Evolutionary conservation across 1,140 invertebrate species (phyloP).

Genomic region (Drosophila navojoa): DNA sequence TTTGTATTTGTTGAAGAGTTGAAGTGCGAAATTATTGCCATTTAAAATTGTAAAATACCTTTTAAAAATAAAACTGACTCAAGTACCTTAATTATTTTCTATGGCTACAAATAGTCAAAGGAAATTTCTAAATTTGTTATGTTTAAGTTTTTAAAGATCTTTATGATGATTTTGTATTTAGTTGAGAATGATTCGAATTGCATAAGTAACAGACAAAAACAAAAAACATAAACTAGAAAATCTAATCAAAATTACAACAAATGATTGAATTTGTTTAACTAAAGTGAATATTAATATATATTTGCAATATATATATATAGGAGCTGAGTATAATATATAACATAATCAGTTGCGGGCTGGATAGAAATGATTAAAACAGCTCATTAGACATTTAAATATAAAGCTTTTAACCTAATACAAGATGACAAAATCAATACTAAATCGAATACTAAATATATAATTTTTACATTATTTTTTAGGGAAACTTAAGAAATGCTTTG

Average conservation of each 20-base stretch:
- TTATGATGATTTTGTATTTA: neutral
- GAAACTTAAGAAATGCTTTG: constrained; percentile 19
- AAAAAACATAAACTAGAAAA: constrained; percentile 79
- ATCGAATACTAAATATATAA: constrained; percentile 44
- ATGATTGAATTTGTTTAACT: constrained; percentile 23
- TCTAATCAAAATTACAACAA: constrained; percentile 51
- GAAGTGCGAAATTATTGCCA: neutral
- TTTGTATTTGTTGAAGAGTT: too few relatives aligned
- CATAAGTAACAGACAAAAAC: constrained; percentile 53
- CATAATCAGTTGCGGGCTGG: constrained; percentile 47
- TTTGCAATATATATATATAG: constrained; percentile 19
- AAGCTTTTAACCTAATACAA: constrained; percentile 81
- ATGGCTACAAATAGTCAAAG: neutral
- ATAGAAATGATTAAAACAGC: constrained; percentile 13
- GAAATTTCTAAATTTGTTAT: neutral
- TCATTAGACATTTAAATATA: constrained; percentile 68
- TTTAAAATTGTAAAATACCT: neutral
- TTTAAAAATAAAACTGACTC: neutral
- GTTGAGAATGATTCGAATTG: constrained; percentile 1
- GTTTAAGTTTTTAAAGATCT: too few relatives aligned
- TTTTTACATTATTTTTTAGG: constrained; percentile 1
- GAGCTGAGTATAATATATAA: constrained; percentile 43
- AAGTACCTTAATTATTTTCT: neutral
- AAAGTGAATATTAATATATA: constrained; percentile 30
- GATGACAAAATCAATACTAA: constrained; percentile 61